Evolutionary conservation across 2,113 vertebrate genomes (phyloP).

Genomic region (Erythrolamprus reginae): DNA sequence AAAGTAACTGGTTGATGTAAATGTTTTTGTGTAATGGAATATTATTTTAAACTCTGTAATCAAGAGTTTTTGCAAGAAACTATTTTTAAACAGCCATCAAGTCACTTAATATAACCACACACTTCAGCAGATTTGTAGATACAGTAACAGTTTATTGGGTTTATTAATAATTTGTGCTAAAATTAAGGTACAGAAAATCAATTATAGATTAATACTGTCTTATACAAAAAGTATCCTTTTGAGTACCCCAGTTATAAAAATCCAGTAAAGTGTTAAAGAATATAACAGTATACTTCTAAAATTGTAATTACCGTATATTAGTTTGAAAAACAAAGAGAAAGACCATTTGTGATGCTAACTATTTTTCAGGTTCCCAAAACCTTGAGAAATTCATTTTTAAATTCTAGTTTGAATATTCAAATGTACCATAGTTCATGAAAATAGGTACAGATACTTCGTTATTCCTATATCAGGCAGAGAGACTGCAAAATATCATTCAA

Average conservation of each 20-base stretch:
- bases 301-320: neutral
- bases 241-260: slow-evolving; percentile 35
- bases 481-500: neutral
- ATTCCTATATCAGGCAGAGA: neutral
- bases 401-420: neutral
- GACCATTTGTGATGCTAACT: neutral
- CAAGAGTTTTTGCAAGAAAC: neutral
- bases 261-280: slow-evolving; percentile 23
- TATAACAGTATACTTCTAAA: slow-evolving; percentile 30
- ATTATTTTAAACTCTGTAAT: neutral
- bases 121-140: neutral
- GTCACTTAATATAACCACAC: neutral
- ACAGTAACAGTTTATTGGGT: slow-evolving; percentile 8
- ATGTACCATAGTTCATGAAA: neutral
- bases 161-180: slow-evolving; percentile 51
- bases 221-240: slow-evolving; percentile 34
- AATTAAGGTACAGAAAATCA: slow-evolving; percentile 33
- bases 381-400: neutral
- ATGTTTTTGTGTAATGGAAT: neutral
- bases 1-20: neutral
- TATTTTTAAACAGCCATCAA: neutral
- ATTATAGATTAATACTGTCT: slow-evolving; percentile 29
- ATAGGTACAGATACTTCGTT: neutral
- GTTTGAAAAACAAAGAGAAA: neutral
- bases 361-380: neutral